A percentile compares a stretch with the other conserved stretches of the same genome.
These are phyloP conservation scores for Falcunculus frontatus DNA, from an alignment of 2,113 vertebrate species.

Conservation along the genomic window DNA sequence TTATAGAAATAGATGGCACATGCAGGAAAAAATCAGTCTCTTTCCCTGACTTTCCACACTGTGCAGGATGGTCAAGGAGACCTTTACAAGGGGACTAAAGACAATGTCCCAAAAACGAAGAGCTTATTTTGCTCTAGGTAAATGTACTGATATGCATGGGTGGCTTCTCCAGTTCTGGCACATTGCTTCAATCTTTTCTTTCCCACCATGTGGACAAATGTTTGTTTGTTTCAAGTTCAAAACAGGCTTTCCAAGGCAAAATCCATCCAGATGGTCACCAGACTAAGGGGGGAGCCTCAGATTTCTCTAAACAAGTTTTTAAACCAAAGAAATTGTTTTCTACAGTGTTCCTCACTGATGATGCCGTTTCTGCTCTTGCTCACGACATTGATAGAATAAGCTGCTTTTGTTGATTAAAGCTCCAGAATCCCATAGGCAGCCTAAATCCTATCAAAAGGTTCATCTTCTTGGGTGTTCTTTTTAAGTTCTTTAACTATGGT, in stretches of 20 bases:
- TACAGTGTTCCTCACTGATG: neutral
- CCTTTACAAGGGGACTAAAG: neutral
- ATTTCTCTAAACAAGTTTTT: constrained; percentile 37
- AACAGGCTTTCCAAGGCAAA: constrained; percentile 38
- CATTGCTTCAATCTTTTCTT: neutral
- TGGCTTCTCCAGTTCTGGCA: constrained; percentile 1
- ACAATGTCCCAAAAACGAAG: neutral
- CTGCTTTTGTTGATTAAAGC: constrained; percentile 68
- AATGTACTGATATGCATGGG: neutral
- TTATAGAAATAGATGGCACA: neutral
- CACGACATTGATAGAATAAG: constrained; percentile 55
- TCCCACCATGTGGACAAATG: constrained; percentile 34
- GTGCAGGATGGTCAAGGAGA: neutral
- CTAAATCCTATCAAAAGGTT: constrained; percentile 68
- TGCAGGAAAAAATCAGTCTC: neutral
- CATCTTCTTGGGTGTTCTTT: constrained; percentile 68
- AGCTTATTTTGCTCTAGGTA: constrained; percentile 16
- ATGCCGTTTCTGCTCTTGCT: constrained; percentile 32
- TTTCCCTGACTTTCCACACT: neutral
- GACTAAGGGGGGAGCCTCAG: neutral
- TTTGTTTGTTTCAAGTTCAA: constrained; percentile 35
- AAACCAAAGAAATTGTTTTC: constrained; percentile 46
- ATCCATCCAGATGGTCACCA: constrained; percentile 59
- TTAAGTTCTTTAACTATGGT: constrained; percentile 12
- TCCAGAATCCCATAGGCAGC: constrained; percentile 47